phyloP scores from a whole-genome alignment of 2,888 invertebrate genomes.

The Cistogaster globosa region DNA sequence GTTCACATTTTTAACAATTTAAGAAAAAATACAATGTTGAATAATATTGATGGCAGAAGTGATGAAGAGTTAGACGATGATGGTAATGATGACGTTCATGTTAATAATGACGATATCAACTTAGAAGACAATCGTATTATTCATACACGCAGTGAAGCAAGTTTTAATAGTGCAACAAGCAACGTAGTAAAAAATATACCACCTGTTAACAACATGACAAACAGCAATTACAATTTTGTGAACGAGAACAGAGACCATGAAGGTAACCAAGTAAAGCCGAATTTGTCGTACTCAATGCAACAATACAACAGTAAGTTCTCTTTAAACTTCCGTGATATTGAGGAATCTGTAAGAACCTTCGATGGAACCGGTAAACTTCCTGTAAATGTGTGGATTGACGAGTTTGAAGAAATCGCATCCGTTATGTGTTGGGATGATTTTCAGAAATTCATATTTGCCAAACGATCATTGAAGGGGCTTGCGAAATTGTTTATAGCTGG shows the following conservation, averaged over 20 bases:
- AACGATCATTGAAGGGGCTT: constrained; percentile 61
- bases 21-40: constrained; percentile 20
- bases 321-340: constrained; percentile 61
- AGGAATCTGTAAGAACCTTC: constrained; percentile 50
- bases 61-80: constrained; percentile 10
- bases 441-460: constrained; percentile 67
- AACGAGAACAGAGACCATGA: background rate
- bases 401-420: constrained; percentile 60
- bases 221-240: constrained; percentile 5
- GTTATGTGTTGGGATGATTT: constrained; percentile 64
- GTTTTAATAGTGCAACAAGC: constrained; percentile 6
- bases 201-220: background rate
- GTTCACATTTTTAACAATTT: constrained; percentile 51
- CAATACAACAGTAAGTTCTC: background rate
- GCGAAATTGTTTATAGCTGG: constrained; percentile 63
- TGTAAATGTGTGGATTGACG: constrained; percentile 34
- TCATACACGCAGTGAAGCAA: background rate
- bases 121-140: background rate
- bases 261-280: background rate
- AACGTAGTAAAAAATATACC: background rate
- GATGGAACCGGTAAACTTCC: constrained; percentile 53
- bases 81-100: background rate
- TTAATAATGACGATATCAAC: background rate
- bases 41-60: background rate
- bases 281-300: constrained; percentile 1